A percentile compares a stretch with the other conserved stretches of the same genome.
These are phyloP conservation scores for Astur gentilis DNA, from an alignment of 2,113 vertebrate genomes.

Conservation along the genomic window DNA sequence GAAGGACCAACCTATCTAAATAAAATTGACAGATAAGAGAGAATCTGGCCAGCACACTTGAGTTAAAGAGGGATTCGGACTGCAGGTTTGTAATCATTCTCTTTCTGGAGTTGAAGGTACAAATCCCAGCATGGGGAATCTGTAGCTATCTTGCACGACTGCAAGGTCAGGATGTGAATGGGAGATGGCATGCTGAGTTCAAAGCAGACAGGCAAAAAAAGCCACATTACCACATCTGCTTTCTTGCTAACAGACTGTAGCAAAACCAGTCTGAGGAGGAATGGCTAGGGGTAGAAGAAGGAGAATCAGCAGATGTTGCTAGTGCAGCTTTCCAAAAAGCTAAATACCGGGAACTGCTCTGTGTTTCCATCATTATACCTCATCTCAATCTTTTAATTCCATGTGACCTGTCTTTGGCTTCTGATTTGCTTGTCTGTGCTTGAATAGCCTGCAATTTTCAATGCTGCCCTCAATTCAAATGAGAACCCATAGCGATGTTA, in stretches of 20 bases:
- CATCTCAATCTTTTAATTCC: background rate
- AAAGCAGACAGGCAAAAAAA: background rate
- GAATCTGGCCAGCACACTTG: background rate
- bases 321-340: background rate
- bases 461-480: background rate
- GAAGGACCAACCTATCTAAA: background rate
- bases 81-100: background rate
- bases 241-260: background rate
- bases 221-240: background rate
- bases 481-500: background rate
- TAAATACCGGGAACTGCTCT: background rate
- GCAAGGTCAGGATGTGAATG: background rate
- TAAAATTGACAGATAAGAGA: background rate
- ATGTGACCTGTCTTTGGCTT: background rate
- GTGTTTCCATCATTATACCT: background rate
- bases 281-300: background rate
- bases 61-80: background rate
- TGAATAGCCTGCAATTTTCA: background rate
- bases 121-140: slow-evolving; percentile 31
- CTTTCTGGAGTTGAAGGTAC: background rate
- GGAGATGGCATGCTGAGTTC: background rate
- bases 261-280: background rate
- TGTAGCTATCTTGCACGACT: background rate
- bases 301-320: background rate
- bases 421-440: background rate